These are phyloP conservation scores for Rotaria macrura DNA, from an alignment of 2,888 invertebrate genomes.

Conservation along the genomic window DNA sequence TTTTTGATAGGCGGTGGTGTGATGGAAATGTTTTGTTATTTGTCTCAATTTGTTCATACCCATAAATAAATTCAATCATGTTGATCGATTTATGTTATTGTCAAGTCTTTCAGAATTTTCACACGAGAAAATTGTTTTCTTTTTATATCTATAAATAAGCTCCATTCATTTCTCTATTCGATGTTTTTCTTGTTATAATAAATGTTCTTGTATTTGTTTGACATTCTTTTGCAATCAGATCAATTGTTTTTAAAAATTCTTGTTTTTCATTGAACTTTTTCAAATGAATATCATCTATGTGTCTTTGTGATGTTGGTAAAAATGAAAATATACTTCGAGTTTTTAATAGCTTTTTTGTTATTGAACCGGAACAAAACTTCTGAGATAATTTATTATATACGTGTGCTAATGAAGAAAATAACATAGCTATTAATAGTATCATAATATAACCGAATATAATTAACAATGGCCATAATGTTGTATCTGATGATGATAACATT, in stretches of 20 bases:
- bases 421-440: not conserved
- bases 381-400: not conserved
- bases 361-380: not conserved
- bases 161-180: not conserved
- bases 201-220: not conserved
- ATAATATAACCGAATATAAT: not conserved
- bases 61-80: not conserved
- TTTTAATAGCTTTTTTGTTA: not conserved
- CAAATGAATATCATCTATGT: not conserved
- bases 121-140: not conserved
- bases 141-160: not conserved
- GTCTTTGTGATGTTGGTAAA: not conserved
- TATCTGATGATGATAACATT: not conserved
- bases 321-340: not conserved
- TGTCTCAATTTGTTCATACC: not conserved
- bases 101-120: too few relatives aligned
- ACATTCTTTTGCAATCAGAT: not conserved
- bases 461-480: not conserved
- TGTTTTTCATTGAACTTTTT: not conserved
- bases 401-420: not conserved
- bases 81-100: too few relatives aligned
- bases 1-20: not conserved
- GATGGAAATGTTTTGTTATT: not conserved
- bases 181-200: not conserved
- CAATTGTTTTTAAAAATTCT: not conserved